These are phyloP conservation scores for Harpegnathos saltator DNA, from an alignment of 1,140 invertebrate genomes.

Conservation along the genomic window DNA sequence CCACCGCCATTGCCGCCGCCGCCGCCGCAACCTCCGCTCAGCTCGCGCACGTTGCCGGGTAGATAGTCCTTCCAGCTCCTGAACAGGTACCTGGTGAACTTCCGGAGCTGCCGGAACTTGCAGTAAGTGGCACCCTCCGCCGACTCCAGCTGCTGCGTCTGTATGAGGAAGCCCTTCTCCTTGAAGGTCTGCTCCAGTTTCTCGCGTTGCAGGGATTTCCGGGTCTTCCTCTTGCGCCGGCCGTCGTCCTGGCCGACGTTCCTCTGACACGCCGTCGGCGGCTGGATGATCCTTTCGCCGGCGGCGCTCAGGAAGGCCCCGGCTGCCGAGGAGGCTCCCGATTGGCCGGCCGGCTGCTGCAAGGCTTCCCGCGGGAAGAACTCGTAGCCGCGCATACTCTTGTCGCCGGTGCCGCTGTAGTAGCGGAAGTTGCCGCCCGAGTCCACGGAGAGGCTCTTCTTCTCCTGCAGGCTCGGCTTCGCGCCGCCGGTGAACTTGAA, in stretches of 20 bases:
- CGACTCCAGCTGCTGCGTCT: constrained; percentile 96
- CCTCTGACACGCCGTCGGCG: constrained; percentile 76
- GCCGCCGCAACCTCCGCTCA: constrained; percentile 74
- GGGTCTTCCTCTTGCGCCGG: constrained; percentile 90
- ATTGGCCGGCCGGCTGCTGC: constrained; percentile 86
- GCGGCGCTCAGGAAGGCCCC: constrained; percentile 86
- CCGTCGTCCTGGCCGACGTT: constrained; percentile 82
- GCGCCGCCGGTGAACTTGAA: constrained; percentile 96
- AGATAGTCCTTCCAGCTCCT: constrained; percentile 97
- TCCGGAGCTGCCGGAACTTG: constrained; percentile 95
- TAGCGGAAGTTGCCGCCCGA: constrained; percentile 94
- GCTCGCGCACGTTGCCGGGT: constrained; percentile 90
- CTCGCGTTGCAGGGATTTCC: constrained; percentile 93
- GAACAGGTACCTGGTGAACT: constrained; percentile 96
- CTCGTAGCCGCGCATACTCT: constrained; percentile 91
- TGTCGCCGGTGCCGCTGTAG: constrained; percentile 91
- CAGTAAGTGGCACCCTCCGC: constrained; percentile 97
- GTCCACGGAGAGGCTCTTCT: constrained; percentile 95
- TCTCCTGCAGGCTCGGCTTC: constrained; percentile 94
- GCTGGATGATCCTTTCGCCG: constrained; percentile 86
- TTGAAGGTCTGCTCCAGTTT: constrained; percentile 96
- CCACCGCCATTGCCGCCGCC: constrained; percentile 8
- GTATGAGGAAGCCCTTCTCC: constrained; percentile 96
- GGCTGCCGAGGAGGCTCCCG: constrained; percentile 83
- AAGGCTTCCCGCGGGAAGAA: constrained; percentile 91